These are phyloP conservation scores for Poecile atricapillus DNA, from an alignment of 2,113 vertebrate genomes.

Conservation along the genomic window DNA sequence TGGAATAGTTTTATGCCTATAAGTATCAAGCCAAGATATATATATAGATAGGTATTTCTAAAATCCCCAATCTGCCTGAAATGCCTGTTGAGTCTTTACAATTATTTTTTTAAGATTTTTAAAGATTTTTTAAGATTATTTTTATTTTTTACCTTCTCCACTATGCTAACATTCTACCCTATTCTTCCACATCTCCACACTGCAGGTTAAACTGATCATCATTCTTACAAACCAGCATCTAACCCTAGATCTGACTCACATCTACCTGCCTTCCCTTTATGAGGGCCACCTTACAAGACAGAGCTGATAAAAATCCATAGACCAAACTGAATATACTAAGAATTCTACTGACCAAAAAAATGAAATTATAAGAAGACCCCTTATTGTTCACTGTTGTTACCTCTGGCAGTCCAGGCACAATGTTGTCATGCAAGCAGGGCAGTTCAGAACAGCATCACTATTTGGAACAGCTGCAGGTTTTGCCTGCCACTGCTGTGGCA, in stretches of 20 bases:
- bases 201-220: neutral
- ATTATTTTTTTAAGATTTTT: neutral
- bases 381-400: conserved; percentile 62
- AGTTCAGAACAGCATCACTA: conserved; percentile 95
- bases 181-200: neutral
- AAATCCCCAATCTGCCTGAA: neutral
- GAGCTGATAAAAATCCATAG: neutral
- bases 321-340: neutral
- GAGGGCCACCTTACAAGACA: neutral
- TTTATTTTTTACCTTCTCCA: neutral
- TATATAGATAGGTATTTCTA: neutral
- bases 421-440: conserved; percentile 95
- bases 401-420: conserved; percentile 96
- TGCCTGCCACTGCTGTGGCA: neutral
- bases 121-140: neutral
- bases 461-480: conserved; percentile 69
- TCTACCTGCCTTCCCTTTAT: neutral
- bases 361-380: neutral
- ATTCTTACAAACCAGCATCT: neutral
- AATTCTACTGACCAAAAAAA: neutral
- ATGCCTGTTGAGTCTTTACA: neutral
- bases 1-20: neutral
- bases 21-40: neutral
- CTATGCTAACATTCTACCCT: neutral
- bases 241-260: neutral